Evolutionary conservation across 2,888 invertebrate species (phyloP), one percentile per base, ranked within the genome.

Genomic region (Uloborus plumipes): DNA sequence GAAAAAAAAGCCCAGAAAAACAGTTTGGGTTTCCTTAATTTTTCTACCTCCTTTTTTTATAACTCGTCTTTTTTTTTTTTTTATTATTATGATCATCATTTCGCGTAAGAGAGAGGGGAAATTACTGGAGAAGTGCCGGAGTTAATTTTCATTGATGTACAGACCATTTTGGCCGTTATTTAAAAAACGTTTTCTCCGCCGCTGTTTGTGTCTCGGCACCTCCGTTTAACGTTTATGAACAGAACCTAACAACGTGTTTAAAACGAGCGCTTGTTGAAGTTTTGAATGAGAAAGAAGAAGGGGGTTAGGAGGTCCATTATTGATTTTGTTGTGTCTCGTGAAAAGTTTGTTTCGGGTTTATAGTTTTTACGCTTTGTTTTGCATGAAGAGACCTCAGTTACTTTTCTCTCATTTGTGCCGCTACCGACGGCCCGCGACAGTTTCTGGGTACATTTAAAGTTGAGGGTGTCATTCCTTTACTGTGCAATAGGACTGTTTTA

Each of bases 121-220:
- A 69, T 74, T 67, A 70, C 62, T 31, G 16, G 22, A 26, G 69
- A 20, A 47, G 26, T 47, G 58, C 22, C 59, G 74, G 80, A 80
- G 80, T 80, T 80, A 80, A 80, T 80, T 80, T 80, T 80, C 80
- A 74, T 80, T 74, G 74, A 80, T 80, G 74, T 62, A 58, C 49
- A 61, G 73, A 66, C 74, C 55, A 69, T 74, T 80, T 80, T 69
- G 49, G 80, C 69, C 64, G 67, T 70, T 80, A 70, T 80, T 80
- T 80, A 74, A 80, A 74, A 74, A 74, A 53, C 62, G 74, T 62
- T 77, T 70, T 71, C 31, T 51, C 64, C 22, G 39, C 9, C 39
- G 39, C 39, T 39, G 39, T 39, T 39, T 20, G 50, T 70, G 47
- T 64, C 22, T 55, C 55, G 9, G 18, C 20, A 18, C 22, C 26